These are phyloP conservation scores for Petrophora chlorosata DNA, from an alignment of 2,888 invertebrate genomes.

Conservation along the genomic window DNA sequence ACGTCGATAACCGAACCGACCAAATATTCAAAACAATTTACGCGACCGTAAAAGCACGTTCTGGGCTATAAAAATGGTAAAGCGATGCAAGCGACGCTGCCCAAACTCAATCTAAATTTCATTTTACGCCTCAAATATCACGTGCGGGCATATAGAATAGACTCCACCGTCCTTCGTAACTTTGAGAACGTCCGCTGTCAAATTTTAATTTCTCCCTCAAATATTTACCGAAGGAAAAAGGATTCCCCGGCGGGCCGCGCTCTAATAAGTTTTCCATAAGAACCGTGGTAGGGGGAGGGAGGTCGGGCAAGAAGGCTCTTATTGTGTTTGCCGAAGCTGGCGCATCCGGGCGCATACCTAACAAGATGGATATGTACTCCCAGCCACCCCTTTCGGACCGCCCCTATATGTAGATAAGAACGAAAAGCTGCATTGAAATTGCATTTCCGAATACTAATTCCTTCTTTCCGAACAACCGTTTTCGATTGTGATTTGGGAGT, in stretches of 20 bases:
- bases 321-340: conserved; percentile 83
- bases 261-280: conserved; percentile 84
- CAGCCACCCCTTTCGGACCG: conserved; percentile 70
- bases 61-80: conserved; percentile 42
- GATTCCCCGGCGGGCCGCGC: conserved; percentile 81
- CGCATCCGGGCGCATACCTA: conserved; percentile 83
- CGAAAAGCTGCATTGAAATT: conserved; percentile 77
- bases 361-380: conserved; percentile 81
- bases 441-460: conserved; percentile 82
- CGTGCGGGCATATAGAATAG: conserved; percentile 77
- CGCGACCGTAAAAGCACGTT: conserved; percentile 35
- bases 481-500: conserved; percentile 31
- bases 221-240: conserved; percentile 84
- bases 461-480: conserved; percentile 56
- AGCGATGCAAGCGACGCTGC: conserved; percentile 55
- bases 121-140: conserved; percentile 82
- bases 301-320: conserved; percentile 71
- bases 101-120: conserved; percentile 82
- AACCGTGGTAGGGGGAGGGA: conserved; percentile 54
- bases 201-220: conserved; percentile 84
- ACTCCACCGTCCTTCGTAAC: conserved; percentile 67
- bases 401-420: conserved; percentile 63
- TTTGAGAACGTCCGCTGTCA: conserved; percentile 73
- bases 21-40: conserved; percentile 44
- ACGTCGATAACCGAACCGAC: conserved; percentile 33